phyloP scores from a whole-genome alignment of 2,888 invertebrate genomes.

The Dusona sp. region DNA sequence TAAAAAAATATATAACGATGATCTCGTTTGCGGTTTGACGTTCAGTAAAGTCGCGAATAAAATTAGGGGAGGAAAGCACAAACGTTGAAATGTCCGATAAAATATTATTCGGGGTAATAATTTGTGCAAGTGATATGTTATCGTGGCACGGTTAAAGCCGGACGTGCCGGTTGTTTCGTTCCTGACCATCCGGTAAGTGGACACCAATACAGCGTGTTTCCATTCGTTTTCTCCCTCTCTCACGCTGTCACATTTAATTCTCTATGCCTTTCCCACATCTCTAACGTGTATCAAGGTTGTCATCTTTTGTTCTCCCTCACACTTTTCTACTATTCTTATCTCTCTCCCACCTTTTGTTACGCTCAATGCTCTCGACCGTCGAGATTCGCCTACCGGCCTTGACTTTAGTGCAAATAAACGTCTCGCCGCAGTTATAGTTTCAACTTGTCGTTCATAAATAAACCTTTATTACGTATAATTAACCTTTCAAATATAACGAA shows the following conservation, averaged over 20 bases:
- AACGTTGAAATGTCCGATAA: constrained; percentile 70
- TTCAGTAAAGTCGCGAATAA: background rate
- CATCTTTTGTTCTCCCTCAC: constrained; percentile 61
- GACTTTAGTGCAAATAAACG: constrained; percentile 76
- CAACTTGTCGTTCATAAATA: constrained; percentile 6
- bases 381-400: constrained; percentile 75
- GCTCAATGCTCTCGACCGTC: constrained; percentile 42
- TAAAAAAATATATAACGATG: constrained; percentile 48
- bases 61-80: background rate
- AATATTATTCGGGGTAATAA: constrained; percentile 62
- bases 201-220: constrained; percentile 45
- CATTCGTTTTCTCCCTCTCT: background rate
- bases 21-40: constrained; percentile 58
- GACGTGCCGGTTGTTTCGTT: constrained; percentile 50
- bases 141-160: constrained; percentile 47
- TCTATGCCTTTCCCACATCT: constrained; percentile 37
- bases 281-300: constrained; percentile 68
- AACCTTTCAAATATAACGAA: constrained; percentile 9
- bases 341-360: constrained; percentile 54
- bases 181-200: constrained; percentile 68
- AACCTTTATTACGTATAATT: background rate
- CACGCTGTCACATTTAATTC: background rate
- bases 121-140: constrained; percentile 58
- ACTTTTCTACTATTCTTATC: constrained; percentile 9
- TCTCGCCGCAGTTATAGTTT: constrained; percentile 32